phyloP scores from a whole-genome alignment of 2,888 invertebrate species.

The Lissonota sp. region DNA sequence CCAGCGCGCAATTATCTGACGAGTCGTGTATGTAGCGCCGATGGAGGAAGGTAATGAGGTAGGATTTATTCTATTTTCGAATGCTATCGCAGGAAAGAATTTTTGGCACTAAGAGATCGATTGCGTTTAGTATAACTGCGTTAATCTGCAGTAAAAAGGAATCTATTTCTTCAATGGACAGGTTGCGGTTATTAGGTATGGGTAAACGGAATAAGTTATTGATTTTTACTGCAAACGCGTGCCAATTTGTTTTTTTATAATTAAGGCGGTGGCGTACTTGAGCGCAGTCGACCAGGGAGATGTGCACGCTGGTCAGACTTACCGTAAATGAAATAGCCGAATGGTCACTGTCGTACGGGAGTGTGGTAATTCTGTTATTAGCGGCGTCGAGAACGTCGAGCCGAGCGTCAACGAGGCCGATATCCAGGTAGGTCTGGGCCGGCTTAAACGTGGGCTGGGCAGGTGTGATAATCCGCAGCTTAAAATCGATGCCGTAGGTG shows the following conservation, averaged over 20 bases:
- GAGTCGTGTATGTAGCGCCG: neutral
- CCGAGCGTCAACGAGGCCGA: neutral
- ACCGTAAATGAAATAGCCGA: neutral
- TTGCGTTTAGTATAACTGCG: neutral
- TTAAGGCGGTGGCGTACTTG: neutral
- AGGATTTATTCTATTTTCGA: conserved; percentile 6
- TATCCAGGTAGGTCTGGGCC: neutral
- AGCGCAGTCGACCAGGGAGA: too few species aligned
- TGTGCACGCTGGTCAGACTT: neutral
- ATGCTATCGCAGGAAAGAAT: too few species aligned
- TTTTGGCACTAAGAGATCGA: too few species aligned
- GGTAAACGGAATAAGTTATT: neutral
- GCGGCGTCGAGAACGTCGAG: neutral
- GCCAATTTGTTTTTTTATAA: conserved; percentile 3
- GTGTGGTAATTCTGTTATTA: neutral
- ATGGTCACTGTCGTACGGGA: conserved; percentile 31
- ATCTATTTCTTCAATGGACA: conserved; percentile 13
- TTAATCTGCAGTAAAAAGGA: neutral
- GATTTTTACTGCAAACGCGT: too few species aligned
- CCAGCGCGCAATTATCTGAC: neutral
- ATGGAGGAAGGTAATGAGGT: neutral
- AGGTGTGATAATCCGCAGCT: neutral
- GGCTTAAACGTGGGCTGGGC: neutral
- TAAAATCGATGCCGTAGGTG: conserved; percentile 1
- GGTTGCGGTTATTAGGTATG: conserved; percentile 1